Conservation (phyloP, 2,888 invertebrate genomes). For the Trachelus tabidus region DNA sequence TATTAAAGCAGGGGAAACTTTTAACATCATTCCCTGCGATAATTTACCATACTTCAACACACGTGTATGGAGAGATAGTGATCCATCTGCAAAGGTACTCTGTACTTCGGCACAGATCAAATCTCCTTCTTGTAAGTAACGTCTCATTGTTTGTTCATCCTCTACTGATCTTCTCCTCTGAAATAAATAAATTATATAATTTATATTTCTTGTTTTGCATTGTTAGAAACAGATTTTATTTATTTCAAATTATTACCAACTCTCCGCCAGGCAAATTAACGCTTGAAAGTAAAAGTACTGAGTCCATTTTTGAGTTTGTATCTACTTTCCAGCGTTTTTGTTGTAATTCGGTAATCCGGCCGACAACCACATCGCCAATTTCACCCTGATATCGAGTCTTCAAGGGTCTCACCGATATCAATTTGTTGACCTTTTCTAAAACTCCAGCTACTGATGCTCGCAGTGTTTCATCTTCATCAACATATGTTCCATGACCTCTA, state of each 20-base stretch:
- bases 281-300: conserved; percentile 87
- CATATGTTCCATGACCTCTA: conserved; percentile 97
- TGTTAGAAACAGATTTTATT: not conserved
- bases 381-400: conserved; percentile 93
- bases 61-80: conserved; percentile 92
- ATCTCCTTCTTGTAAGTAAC: conserved; percentile 94
- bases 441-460: conserved; percentile 95
- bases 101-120: conserved; percentile 98
- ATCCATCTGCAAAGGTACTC: conserved; percentile 90
- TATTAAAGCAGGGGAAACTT: conserved; percentile 91
- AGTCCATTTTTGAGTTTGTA: conserved; percentile 90
- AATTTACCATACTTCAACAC: conserved; percentile 98
- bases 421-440: conserved; percentile 93
- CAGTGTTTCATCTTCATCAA: conserved; percentile 81
- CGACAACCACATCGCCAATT: conserved; percentile 97
- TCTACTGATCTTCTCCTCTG: conserved; percentile 90
- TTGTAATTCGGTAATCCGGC: conserved; percentile 93
- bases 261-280: conserved; percentile 99
- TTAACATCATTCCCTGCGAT: conserved; percentile 88
- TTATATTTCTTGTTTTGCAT: not conserved
- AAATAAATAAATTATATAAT: conserved; percentile 29
- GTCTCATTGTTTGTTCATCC: conserved; percentile 98
- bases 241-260: conserved; percentile 71
- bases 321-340: conserved; percentile 96
- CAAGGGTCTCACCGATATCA: conserved; percentile 90